These are phyloP conservation scores for Tokudaia tokunoshimensis DNA, from an alignment of 2,797 vertebrate genomes.

Conservation along the genomic window DNA sequence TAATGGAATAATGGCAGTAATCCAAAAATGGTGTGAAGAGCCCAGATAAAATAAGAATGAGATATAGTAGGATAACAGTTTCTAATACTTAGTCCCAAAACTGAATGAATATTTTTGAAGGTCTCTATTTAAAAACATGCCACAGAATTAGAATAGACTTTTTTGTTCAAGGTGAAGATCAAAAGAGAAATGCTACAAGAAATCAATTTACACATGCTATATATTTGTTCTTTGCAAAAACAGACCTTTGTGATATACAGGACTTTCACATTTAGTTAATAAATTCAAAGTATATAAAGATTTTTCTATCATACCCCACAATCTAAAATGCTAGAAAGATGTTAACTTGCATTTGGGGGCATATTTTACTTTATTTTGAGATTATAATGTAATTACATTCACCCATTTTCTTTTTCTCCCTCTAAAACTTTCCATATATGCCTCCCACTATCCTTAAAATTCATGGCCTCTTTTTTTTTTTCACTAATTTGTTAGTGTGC, in stretches of 20 bases:
- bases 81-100: not conserved
- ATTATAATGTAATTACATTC: not conserved
- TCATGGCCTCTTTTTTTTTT: not conserved
- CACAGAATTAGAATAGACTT: not conserved
- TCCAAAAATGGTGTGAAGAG: not conserved
- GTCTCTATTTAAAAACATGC: slow-evolving; percentile 1
- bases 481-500: not conserved
- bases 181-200: not conserved
- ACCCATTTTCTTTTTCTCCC: not conserved
- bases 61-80: not conserved
- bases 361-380: not conserved
- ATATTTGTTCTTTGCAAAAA: not conserved
- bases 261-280: not conserved
- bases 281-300: not conserved
- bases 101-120: not conserved
- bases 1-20: not conserved
- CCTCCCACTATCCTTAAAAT: not conserved
- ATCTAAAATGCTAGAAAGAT: not conserved
- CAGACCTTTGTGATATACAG: not conserved
- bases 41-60: not conserved
- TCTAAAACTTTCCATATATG: not conserved
- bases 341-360: not conserved
- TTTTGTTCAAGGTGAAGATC: not conserved
- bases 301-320: not conserved
- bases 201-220: not conserved